Evolutionary conservation across 2,113 vertebrate species (phyloP), one percentile per base, ranked within the genome.

Genomic region (Vimba vimba): DNA sequence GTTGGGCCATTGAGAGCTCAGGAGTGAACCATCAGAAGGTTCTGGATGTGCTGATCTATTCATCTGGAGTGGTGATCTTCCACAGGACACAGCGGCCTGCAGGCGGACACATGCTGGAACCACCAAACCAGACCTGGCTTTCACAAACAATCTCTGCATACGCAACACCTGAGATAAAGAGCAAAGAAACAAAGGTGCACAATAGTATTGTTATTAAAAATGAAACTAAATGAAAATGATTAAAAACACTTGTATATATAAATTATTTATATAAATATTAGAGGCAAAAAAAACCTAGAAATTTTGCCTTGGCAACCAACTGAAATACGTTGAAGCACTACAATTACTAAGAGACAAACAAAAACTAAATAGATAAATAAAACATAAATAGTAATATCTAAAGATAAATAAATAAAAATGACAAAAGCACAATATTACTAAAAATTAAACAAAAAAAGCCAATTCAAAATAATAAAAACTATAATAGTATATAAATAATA

Each of bases 81-180:
- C 88, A 90, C 92, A 94, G 21, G 91, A 86, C 4, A 94, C 92
- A 2, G 85, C 89, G 3, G 92, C 92, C 76, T 94, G 94, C 86
- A 99, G 95, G 82, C 96, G 97, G 39, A 98, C 85, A 75, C 95
- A 97, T 86, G 98, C 91, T 0, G 96, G 97, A 79, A 99, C 95
- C 6, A 88, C 90, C 55, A 93, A 88, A 2, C 95, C 96, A 0
- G 93, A 94, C 87, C 74, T 95, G 91, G 92, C 93, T 89, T 74
- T 94, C 50, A 97, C 95, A 1, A 91, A 94, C 19, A 95, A 91
- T 80, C 86, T 93, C 91, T 99, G 97, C 86, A 97, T 93, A 90
- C 92, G 93, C 25, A 97, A 92, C 80, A 85, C 93, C 98, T 99
- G 89, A 81, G 36, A 23, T 11, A 11, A 80, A 30, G 33, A 33